Conservation (phyloP, 2,113 vertebrate genomes). For the Colaptes auratus region DNA sequence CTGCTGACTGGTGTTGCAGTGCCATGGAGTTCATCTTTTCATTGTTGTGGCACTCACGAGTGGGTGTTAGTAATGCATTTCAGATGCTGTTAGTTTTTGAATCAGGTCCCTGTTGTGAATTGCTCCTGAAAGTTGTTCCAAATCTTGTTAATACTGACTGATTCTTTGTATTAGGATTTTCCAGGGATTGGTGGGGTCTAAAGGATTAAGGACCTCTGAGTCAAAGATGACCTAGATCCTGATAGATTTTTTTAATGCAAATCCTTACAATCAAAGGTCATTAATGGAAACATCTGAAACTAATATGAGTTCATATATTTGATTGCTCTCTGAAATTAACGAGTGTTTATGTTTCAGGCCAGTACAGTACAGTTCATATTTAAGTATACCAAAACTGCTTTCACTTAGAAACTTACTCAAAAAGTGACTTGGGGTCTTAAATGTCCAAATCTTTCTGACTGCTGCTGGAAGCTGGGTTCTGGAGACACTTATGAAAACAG, state of each 20-base stretch:
- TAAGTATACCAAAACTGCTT: not conserved
- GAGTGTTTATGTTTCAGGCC: not conserved
- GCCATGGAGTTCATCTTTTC: not conserved
- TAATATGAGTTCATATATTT: slow-evolving; percentile 25
- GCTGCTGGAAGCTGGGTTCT: not conserved
- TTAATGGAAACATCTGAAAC: slow-evolving; percentile 40
- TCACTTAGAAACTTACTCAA: not conserved
- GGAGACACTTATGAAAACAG: not conserved
- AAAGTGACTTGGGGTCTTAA: not conserved
- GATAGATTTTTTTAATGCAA: slow-evolving; percentile 53
- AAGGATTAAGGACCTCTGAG: slow-evolving; percentile 54
- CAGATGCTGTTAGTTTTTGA: slow-evolving; percentile 3
- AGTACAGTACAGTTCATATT: not conserved
- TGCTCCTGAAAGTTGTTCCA: slow-evolving; percentile 37
- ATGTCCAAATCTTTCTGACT: not conserved
- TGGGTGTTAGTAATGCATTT: not conserved
- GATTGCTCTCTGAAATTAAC: not conserved
- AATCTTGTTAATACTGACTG: slow-evolving; percentile 29
- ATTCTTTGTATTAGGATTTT: slow-evolving; percentile 59
- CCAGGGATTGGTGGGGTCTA: slow-evolving; percentile 12
- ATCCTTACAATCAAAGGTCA: slow-evolving; percentile 48
- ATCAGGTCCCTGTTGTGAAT: slow-evolving; percentile 30
- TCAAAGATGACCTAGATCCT: slow-evolving; percentile 58
- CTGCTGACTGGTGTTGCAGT: not conserved
- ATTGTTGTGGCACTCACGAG: not conserved